Evolutionary conservation across 2,113 vertebrate species (phyloP).

Genomic region (Riparia riparia): DNA sequence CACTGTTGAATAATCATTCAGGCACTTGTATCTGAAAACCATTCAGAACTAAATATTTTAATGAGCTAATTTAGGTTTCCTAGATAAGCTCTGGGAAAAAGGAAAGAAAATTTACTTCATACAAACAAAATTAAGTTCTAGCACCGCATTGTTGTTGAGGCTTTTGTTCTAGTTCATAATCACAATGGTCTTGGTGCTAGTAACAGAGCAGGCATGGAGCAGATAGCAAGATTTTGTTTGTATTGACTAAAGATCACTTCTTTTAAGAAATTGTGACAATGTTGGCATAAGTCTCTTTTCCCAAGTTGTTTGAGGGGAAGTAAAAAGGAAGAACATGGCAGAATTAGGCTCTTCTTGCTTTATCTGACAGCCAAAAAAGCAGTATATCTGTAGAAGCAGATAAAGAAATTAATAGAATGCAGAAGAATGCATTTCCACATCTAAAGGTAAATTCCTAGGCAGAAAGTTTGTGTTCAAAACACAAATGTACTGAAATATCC

Average conservation of each 20-base stretch:
- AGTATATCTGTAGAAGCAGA: not conserved
- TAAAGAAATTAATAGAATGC: not conserved
- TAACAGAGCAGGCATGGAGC: not conserved
- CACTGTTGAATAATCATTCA: not conserved
- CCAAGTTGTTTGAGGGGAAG: not conserved
- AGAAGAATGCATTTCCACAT: not conserved
- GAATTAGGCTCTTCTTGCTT: not conserved
- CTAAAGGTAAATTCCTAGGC: not conserved
- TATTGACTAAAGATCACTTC: not conserved
- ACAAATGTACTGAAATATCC: not conserved
- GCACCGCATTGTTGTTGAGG: not conserved
- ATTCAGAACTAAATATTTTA: not conserved
- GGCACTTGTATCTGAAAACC: not conserved
- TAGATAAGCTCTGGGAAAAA: slow-evolving; percentile 9
- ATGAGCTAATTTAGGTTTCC: not conserved
- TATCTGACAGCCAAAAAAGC: not conserved
- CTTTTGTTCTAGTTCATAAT: not conserved
- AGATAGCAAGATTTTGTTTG: not conserved
- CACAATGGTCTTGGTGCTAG: not conserved
- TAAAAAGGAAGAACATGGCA: not conserved
- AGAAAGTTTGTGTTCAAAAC: not conserved
- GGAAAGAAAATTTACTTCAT: not conserved
- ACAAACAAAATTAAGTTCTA: not conserved
- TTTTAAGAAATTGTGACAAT: not conserved
- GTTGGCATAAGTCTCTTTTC: not conserved